These are phyloP conservation scores for Nicator chloris DNA, from an alignment of 2,113 vertebrate genomes.

Conservation along the genomic window DNA sequence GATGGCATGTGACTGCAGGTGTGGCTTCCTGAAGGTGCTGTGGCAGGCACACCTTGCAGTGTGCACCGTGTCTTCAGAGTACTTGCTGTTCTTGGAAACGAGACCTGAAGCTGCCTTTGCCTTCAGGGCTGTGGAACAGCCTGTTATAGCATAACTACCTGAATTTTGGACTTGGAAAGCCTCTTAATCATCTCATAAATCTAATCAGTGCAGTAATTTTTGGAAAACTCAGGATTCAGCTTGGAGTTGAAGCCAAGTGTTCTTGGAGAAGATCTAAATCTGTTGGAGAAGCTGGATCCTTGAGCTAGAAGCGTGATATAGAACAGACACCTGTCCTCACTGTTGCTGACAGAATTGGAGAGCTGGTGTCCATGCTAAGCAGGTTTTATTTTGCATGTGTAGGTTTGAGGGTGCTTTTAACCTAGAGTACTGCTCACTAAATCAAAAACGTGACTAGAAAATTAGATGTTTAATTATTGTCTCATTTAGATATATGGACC, in stretches of 20 bases:
- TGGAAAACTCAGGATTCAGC: background rate
- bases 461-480: background rate
- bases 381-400: background rate
- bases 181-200: constrained; percentile 15
- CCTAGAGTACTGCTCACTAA: background rate
- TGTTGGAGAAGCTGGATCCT: background rate
- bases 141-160: background rate
- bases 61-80: background rate
- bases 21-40: background rate
- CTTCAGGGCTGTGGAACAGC: background rate
- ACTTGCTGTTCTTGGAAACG: background rate
- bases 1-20: background rate
- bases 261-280: background rate
- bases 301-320: background rate
- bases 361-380: background rate
- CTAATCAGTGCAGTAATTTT: constrained; percentile 12
- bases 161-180: background rate
- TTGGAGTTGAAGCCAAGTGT: background rate
- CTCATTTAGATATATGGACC: background rate
- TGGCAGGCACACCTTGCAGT: background rate
- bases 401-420: background rate
- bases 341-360: background rate
- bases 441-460: background rate
- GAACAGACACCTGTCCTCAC: background rate
- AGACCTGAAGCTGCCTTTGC: background rate